Conservation (phyloP, 2,888 invertebrate genomes). For the Melieria crassipennis region DNA sequence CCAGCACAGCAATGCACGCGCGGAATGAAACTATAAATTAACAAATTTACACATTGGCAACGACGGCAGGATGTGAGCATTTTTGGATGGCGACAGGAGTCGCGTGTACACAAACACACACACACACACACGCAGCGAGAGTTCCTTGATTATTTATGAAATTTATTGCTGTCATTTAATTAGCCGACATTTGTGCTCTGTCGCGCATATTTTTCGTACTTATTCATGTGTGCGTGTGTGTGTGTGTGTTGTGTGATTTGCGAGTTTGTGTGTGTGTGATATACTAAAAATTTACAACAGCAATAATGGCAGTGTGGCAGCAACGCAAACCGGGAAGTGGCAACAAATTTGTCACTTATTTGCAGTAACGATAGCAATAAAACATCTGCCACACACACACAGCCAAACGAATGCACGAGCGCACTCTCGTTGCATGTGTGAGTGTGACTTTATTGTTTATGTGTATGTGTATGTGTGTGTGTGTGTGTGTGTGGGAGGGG, state of each 20-base stretch:
- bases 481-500: neutral
- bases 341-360: constrained; percentile 32
- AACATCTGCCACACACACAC: neutral
- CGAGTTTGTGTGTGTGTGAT: neutral
- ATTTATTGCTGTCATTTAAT: constrained; percentile 57
- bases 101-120: neutral
- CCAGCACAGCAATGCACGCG: constrained; percentile 5
- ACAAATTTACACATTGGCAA: constrained; percentile 22
- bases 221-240: neutral
- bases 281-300: neutral
- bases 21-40: constrained; percentile 25
- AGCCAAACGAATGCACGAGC: neutral
- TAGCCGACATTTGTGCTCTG: constrained; percentile 39
- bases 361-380: constrained; percentile 23
- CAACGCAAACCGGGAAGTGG: neutral
- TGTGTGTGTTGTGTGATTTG: constrained; percentile 3
- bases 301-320: neutral
- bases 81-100: too few relatives aligned
- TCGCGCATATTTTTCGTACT: neutral
- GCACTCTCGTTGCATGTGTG: neutral
- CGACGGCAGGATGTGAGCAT: neutral
- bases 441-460: constrained; percentile 1
- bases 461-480: constrained; percentile 4
- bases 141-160: constrained; percentile 44
- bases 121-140: neutral